Evolutionary conservation across 2,888 invertebrate genomes (phyloP).

Genomic region (Brachypterus glaber): DNA sequence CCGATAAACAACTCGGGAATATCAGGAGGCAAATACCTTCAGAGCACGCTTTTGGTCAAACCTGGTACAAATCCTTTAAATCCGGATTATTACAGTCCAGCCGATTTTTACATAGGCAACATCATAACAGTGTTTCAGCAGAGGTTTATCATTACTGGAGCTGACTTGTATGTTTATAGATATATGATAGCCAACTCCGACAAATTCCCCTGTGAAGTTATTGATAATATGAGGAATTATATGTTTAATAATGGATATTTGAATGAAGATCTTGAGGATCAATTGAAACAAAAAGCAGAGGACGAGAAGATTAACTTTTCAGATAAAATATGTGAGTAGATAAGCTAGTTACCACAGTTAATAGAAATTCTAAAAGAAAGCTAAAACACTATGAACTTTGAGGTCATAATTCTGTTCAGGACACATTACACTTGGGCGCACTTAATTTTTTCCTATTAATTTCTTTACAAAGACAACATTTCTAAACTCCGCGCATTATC

Average conservation of each 20-base stretch:
- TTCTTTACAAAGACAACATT: too few relatives aligned
- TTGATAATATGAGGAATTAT: constrained; percentile 58
- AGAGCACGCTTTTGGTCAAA: constrained; percentile 55
- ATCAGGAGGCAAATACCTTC: constrained; percentile 65
- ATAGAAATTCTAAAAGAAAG: constrained; percentile 17
- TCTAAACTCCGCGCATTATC: too few relatives aligned
- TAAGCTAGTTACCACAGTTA: background rate
- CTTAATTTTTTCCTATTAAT: too few relatives aligned
- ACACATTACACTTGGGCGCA: too few relatives aligned
- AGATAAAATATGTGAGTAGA: constrained; percentile 1
- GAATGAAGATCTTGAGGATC: constrained; percentile 46
- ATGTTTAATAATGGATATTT: constrained; percentile 57
- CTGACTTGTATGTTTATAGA: constrained; percentile 53
- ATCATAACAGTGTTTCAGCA: constrained; percentile 60
- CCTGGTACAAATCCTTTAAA: constrained; percentile 59
- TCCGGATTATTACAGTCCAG: constrained; percentile 67
- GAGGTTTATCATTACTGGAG: constrained; percentile 63
- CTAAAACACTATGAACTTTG: too few relatives aligned
- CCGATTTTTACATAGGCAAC: constrained; percentile 70
- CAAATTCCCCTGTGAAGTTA: constrained; percentile 58
- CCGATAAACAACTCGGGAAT: constrained; percentile 67
- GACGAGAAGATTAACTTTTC: constrained; percentile 27
- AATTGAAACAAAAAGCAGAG: constrained; percentile 32
- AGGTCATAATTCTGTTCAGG: too few relatives aligned
- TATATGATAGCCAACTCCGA: constrained; percentile 63